phyloP scores from a whole-genome alignment of 2,797 vertebrate species.

The Prunella strophiata region DNA sequence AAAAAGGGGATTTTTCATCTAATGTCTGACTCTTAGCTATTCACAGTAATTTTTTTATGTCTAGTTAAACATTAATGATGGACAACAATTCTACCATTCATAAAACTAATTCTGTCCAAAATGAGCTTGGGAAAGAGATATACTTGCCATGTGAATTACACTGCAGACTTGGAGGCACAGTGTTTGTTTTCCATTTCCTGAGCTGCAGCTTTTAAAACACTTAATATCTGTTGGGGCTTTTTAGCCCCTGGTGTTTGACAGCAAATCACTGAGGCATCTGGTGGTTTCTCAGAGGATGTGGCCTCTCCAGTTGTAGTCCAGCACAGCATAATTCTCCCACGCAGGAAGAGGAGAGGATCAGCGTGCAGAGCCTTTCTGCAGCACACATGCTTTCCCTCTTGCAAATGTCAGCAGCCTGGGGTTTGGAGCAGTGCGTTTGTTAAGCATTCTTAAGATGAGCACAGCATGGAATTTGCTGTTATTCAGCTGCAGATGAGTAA shows the following conservation, averaged over 20 bases:
- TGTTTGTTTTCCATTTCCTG: constrained; percentile 12
- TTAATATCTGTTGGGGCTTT: background rate
- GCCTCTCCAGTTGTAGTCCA: background rate
- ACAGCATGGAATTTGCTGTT: background rate
- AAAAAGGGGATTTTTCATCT: background rate
- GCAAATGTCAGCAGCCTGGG: background rate
- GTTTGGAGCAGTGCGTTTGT: background rate
- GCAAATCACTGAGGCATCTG: constrained; percentile 15
- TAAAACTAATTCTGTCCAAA: background rate
- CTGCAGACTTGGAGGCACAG: background rate
- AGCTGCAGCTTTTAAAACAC: background rate
- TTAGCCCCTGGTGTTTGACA: background rate
- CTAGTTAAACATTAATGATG: background rate
- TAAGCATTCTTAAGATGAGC: background rate
- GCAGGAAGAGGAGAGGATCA: background rate
- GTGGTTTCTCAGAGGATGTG: background rate
- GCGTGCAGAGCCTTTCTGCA: background rate
- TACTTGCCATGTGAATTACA: background rate
- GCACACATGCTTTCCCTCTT: background rate
- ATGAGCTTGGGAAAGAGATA: background rate
- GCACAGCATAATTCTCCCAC: background rate
- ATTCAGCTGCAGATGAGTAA: constrained; percentile 6
- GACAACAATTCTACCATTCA: background rate
- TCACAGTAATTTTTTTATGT: background rate
- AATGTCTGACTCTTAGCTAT: background rate